Evolutionary conservation across 2,797 vertebrate species (phyloP), one percentile per base, ranked within the genome.

Genomic region (Bufotes viridis): DNA sequence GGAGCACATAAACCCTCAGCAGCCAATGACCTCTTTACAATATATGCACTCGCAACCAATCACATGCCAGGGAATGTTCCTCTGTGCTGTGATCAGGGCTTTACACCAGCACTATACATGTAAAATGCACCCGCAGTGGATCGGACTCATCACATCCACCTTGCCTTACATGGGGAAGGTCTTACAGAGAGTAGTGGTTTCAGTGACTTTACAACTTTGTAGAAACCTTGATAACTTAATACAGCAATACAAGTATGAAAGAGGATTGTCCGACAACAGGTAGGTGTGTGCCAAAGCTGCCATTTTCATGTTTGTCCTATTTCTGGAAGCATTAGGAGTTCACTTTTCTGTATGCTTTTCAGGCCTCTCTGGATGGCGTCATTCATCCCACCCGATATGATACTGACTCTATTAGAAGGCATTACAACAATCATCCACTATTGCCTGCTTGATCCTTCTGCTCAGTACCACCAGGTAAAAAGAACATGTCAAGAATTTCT

Each of bases 61-160:
- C 92, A 99, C 98, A 1, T 97, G 97, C 7, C 98, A 99, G 93
- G 98, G 98, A 89, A 98, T 99, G 98, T 99, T 99, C 92, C 96
- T 99, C 78, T 99, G 98, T 2, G 97, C 98, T 0, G 97, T 99
- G 85, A 99, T 99, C 88, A 93, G 98, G 91, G 98, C 98, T 7
- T 93, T 99, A 86, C 98, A 99, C 93, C 98, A 99, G 92, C 97
- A 98, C 93, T 97, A 98, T 87, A 94, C 97, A 0, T 99, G 98
- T 92, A 99, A 99, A 93, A 99, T 99, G 97, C 98, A 99, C 81
- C 98, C 98, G 1, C 98, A 99, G 91, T 99, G 98, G 98, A 98
- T 99, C 15, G 95, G 96, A 88, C 96, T 99, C 88, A 98, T 99
- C 92, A 99, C 97, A 14, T 96, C 98, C 92, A 97, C 98, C 9